Conservation (phyloP, 2,797 vertebrate genomes). For the Diplodus sargus region DNA sequence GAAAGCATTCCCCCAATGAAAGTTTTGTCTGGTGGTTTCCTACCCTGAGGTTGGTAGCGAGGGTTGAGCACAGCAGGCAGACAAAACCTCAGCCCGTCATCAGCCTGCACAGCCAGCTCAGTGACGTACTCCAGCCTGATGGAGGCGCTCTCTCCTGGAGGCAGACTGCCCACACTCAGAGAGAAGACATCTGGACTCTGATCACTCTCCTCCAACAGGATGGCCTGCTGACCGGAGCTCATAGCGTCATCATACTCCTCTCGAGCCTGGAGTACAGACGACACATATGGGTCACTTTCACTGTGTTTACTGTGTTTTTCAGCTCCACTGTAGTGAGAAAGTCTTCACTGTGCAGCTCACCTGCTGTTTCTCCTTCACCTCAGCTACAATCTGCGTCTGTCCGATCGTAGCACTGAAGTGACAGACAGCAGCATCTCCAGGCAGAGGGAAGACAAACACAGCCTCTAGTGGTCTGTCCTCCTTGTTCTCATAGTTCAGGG, state of each 20-base stretch:
- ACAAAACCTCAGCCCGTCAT: slow-evolving; percentile 84
- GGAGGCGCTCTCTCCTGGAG: slow-evolving; percentile 82
- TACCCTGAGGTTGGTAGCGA: slow-evolving; percentile 84
- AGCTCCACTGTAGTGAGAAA: not conserved
- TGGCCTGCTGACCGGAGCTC: slow-evolving; percentile 82
- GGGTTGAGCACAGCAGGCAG: slow-evolving; percentile 89
- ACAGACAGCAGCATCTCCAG: slow-evolving; percentile 87
- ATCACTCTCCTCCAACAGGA: slow-evolving; percentile 85
- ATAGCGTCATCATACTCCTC: slow-evolving; percentile 80
- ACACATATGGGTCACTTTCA: slow-evolving; percentile 1
- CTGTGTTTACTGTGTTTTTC: not conserved
- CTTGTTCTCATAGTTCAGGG: slow-evolving; percentile 86
- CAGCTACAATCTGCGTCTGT: slow-evolving; percentile 84
- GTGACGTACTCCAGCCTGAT: slow-evolving; percentile 86
- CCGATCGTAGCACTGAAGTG: slow-evolving; percentile 87
- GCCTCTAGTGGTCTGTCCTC: slow-evolving; percentile 84
- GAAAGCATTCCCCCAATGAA: too few species aligned
- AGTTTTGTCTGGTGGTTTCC: slow-evolving; percentile 10
- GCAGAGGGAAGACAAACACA: slow-evolving; percentile 88
- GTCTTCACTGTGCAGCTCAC: slow-evolving; percentile 64
- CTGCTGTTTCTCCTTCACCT: slow-evolving; percentile 86
- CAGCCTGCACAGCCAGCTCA: slow-evolving; percentile 86
- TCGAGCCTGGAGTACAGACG: slow-evolving; percentile 67
- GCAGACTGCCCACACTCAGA: slow-evolving; percentile 84
- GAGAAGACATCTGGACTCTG: slow-evolving; percentile 84